Base-by-base conservation (phyloP, 2,797 vertebrate species). In the Harpagifer antarcticus region DNA sequence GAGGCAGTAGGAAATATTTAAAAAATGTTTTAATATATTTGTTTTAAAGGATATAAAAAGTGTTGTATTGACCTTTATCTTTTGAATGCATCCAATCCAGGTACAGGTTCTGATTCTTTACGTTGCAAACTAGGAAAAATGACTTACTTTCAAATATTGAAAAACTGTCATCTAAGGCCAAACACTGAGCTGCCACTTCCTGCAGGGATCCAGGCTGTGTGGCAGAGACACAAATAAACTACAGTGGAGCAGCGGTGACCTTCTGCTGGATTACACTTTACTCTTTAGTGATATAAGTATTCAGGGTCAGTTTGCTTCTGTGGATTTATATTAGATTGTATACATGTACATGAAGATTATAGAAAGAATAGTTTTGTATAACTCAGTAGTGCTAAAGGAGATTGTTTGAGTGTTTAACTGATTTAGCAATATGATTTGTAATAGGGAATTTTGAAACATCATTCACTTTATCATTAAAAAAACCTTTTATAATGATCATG, bases 301-400 rank as follows among this genome's bases (percentile, higher is more conserved):
- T 73, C 77, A 74, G 19, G 15, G 54, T 43, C 64, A 48, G 2
- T 62, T 56, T 50, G 13, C 31, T 50, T 33, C 20, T 44, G 48
- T 19, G 49, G 27, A 56, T 40, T 9, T 37, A 40, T 19, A 10
- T 6, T 59, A 11, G 19, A 53, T 16, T 6, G 43, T 48, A 9
- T 60, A 31, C 65, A 55, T 13, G 37, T 20, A 16, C 16, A 33
- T 49, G 60, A 3, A 50, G 61, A 16, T 44, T 19, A n/a, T 2
- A 0, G 43, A 17, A 49, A 37, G 16, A 13, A 66, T 16, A 53
- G 3, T 3, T 12, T 49, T 62, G 14, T 1, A 16, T 47, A 53
- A 52, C 8, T 53, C 33, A 57, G 55, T 19, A 37, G 33, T 37
- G 33, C 33, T 37, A 37, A 33, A 37, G 33, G 8, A 37, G 33